A percentile compares a stretch with the other conserved stretches of the same genome.
Conservation (phyloP, 1,140 invertebrate species). For the Olivierus martensii region DNA sequence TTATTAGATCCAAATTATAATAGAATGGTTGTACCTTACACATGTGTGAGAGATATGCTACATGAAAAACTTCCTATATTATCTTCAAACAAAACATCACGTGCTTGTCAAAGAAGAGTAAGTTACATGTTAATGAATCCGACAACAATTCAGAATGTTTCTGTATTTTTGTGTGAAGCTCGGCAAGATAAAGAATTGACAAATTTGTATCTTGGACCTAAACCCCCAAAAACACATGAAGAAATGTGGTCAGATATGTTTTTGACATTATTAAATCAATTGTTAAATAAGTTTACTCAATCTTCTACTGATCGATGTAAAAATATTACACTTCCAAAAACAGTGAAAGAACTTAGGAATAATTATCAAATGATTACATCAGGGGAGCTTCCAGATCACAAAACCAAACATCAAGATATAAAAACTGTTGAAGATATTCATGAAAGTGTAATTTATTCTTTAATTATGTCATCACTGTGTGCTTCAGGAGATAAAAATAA, state of each 20-base stretch:
- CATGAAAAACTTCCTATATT: conserved; percentile 34
- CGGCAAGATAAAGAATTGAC: conserved; percentile 39
- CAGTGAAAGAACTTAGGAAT: conserved; percentile 11
- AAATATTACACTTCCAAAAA: conserved; percentile 5
- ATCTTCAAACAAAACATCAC: conserved; percentile 50
- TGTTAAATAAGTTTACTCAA: conserved; percentile 20
- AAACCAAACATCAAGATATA: conserved; percentile 15
- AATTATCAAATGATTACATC: conserved; percentile 17
- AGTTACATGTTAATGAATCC: conserved; percentile 46
- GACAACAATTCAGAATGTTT: conserved; percentile 39
- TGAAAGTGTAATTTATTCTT: conserved; percentile 22
- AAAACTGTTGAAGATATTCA: conserved; percentile 28
- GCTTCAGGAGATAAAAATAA: conserved; percentile 42
- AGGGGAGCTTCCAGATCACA: conserved; percentile 3
- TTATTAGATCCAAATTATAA: conserved; percentile 44
- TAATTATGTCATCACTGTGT: conserved; percentile 37
- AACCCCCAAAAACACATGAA: conserved; percentile 13
- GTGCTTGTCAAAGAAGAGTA: conserved; percentile 49
- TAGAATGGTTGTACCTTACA: conserved; percentile 33
- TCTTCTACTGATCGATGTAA: conserved; percentile 5
- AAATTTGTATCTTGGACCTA: conserved; percentile 25
- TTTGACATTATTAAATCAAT: conserved; percentile 17
- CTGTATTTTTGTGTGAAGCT: conserved; percentile 44
- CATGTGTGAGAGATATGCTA: conserved; percentile 45
- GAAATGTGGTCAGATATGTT: conserved; percentile 14